Evolutionary conservation across 1,140 invertebrate species (phyloP), one percentile per base, ranked within the genome.

Genomic region (Heterodera carotae): DNA sequence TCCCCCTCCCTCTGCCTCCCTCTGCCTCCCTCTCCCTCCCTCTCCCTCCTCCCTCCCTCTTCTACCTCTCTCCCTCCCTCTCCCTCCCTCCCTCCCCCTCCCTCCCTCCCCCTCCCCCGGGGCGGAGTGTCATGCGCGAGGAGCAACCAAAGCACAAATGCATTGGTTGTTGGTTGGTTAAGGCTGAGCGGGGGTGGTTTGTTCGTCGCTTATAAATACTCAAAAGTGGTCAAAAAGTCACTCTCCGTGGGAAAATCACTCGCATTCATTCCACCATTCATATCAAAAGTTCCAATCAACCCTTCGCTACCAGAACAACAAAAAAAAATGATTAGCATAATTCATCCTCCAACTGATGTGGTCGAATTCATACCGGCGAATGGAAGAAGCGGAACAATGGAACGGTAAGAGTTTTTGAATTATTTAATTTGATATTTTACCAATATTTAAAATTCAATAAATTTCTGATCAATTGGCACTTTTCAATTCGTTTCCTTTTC

Each of bases 291-390:
- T 66, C 62, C 29, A 6, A 27, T 31, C 62, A 18, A 2, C 48
- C 18, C 48, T n/a, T 56, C 29, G 25, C 62, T 4, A 18, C 0
- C 12, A n/a, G 0, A 66, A 31, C 29, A 12, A 66, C n/a, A 22
- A 29, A 27, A 66, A 29, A 66, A 62, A 66, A 66, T 66, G 62
- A 66, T 66, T 27, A 66, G 62, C 62, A 66, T 66, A 29, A 66
- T 66, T 6, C 62, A 66, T 34, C 62, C 62, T 12, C 62, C 62
- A 12, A 66, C 62, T n/a, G 62, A 66, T 29, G 33, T 66, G 62
- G 62, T 66, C 62, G 62, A 66, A 34, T 66, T 66, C 62, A 66
- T 66, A 10, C 62, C 62, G 29, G 1, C 62, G 12, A 7, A 2
- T 15, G 62, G 62, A 29, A 66, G 29, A 31, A 10, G 48, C 2